Evolutionary conservation across 53 echinoderm and acorn worm genomes (phyloP).

Genomic region (Actinopyga echinites): DNA sequence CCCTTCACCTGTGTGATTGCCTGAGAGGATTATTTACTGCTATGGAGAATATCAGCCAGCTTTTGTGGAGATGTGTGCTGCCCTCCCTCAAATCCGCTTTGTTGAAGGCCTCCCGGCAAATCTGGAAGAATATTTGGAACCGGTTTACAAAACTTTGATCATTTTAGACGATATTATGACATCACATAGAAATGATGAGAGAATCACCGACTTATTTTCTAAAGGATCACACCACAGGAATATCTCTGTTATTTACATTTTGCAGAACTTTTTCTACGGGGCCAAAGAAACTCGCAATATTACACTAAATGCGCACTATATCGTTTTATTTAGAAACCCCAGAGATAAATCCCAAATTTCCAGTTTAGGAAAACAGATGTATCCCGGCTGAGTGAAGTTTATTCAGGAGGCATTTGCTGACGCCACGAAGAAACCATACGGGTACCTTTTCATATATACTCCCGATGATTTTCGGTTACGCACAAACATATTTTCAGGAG

Average conservation of each 20-base stretch:
- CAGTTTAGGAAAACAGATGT: neutral
- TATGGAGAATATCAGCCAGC: constrained; percentile 47
- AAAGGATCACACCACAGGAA: constrained; percentile 54
- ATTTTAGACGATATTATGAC: constrained; percentile 49
- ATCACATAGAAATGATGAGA: constrained; percentile 7
- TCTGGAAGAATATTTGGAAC: neutral
- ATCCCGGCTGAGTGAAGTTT: neutral
- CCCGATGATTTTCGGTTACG: constrained; percentile 13
- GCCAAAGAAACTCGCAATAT: too few relatives aligned
- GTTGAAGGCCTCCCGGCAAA: constrained; percentile 32
- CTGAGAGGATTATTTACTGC: constrained; percentile 24
- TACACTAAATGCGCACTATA: constrained; percentile 53
- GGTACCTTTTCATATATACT: constrained; percentile 14
- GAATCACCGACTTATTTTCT: constrained; percentile 38
- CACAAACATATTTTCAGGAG: constrained; percentile 18
- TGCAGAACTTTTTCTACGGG: too few relatives aligned
- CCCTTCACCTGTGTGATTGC: neutral
- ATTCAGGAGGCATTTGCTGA: constrained; percentile 7
- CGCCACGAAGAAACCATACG: neutral
- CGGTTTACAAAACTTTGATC: neutral
- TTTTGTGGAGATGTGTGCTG: too few relatives aligned
- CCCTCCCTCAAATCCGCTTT: too few relatives aligned
- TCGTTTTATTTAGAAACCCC: constrained; percentile 53
- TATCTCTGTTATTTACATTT: too few relatives aligned
- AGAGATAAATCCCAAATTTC: constrained; percentile 30